Conservation (phyloP, 35 echinoderm and acorn worm species). For the Heliocidaris erythrogramma region DNA sequence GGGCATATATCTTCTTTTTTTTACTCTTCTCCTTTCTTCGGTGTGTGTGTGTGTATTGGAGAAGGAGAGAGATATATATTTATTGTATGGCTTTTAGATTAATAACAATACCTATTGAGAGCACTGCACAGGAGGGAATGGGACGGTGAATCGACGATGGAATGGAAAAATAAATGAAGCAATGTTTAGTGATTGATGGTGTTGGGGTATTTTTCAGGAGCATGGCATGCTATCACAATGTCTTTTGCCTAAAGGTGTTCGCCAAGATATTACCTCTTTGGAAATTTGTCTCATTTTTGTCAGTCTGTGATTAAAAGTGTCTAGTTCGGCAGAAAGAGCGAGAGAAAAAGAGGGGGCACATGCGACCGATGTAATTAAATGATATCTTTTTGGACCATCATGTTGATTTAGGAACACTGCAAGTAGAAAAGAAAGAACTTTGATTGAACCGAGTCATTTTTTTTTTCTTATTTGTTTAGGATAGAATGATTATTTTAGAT, state of each 20-base stretch:
- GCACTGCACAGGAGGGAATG: neutral
- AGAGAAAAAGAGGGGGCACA: neutral
- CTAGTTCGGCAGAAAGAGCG: neutral
- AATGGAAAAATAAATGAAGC: constrained; percentile 18
- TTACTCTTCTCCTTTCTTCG: neutral
- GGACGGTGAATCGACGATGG: neutral
- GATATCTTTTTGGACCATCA: neutral
- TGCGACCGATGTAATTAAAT: neutral
- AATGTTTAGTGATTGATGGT: constrained; percentile 11
- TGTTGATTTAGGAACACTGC: neutral
- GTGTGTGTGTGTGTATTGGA: neutral
- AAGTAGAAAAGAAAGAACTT: neutral
- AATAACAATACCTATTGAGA: constrained; percentile 20
- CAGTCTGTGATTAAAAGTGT: constrained; percentile 11
- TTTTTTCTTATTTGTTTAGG: neutral
- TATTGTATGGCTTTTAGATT: neutral
- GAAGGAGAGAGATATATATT: constrained; percentile 22
- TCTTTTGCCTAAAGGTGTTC: neutral
- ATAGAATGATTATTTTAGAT: neutral
- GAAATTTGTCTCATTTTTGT: constrained; percentile 19
- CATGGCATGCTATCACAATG: neutral
- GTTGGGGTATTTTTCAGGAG: neutral
- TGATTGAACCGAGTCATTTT: neutral
- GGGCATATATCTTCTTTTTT: constrained; percentile 22
- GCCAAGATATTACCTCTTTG: constrained; percentile 10